A percentile compares a stretch with the other conserved stretches of the same genome.
phyloP scores from a whole-genome alignment of 2,797 vertebrate genomes.

The Poecilia wingei region DNA sequence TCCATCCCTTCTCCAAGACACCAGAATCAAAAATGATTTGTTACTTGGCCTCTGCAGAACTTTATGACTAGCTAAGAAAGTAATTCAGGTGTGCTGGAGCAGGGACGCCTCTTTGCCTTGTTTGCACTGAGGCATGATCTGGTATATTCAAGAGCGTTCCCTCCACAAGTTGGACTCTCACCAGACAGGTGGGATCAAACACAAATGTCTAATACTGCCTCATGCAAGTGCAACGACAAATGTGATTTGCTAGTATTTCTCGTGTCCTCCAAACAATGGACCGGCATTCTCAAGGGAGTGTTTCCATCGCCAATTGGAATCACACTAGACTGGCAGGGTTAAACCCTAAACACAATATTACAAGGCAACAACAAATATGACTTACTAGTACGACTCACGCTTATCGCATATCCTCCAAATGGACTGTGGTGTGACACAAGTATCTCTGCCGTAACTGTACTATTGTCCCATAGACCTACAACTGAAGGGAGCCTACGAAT shows the following conservation, averaged over 20 bases:
- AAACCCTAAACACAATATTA: not conserved
- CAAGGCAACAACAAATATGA: not conserved
- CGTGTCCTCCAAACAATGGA: not conserved
- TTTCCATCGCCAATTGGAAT: not conserved
- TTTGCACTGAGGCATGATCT: no score
- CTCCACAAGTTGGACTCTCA: not conserved
- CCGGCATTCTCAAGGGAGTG: not conserved
- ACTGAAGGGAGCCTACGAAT: not conserved
- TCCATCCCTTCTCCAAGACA: no score
- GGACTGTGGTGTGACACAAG: not conserved
- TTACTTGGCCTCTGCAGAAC: no score
- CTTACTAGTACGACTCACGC: not conserved
- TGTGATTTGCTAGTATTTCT: not conserved
- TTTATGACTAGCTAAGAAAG: no score
- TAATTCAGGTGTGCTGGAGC: no score
- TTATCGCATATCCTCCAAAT: not conserved
- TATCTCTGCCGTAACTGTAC: not conserved
- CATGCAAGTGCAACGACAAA: not conserved
- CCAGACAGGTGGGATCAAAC: not conserved
- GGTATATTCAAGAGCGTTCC: not conserved
- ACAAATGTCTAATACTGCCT: not conserved
- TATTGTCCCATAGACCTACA: not conserved
- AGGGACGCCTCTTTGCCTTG: no score
- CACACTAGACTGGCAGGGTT: not conserved
- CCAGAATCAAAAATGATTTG: no score